Evolutionary conservation across 1,140 invertebrate species (phyloP).

Genomic region (Periplaneta americana): DNA sequence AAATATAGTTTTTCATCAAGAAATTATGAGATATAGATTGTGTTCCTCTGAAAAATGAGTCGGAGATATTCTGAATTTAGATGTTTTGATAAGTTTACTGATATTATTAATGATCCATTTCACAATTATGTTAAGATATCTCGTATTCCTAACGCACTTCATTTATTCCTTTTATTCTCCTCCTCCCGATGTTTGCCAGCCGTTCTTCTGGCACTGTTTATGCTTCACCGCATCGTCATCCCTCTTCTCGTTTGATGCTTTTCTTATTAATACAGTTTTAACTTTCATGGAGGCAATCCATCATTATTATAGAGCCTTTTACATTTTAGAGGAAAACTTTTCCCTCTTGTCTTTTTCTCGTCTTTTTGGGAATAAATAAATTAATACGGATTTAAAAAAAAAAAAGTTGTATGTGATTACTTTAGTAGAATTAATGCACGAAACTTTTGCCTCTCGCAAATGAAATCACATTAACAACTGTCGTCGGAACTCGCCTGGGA

Average conservation of each 20-base stretch:
- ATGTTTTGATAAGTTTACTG: not conserved
- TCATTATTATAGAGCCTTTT: not conserved
- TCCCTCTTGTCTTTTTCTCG: not conserved
- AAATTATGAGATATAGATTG: too few species aligned
- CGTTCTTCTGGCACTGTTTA: not conserved
- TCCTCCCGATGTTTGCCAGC: too few species aligned
- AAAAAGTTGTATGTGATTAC: not conserved
- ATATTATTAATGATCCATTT: not conserved
- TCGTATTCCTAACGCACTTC: not conserved
- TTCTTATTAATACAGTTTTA: not conserved
- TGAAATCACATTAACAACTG: not conserved
- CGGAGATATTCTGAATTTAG: too few species aligned
- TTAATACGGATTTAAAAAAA: not conserved
- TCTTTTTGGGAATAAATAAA: not conserved
- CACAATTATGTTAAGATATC: not conserved
- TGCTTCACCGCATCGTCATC: not conserved
- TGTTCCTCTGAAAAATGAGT: too few species aligned
- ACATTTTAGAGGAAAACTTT: not conserved
- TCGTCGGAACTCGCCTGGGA: not conserved
- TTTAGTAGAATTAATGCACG: not conserved
- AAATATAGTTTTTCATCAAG: too few species aligned
- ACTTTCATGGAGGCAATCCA: not conserved
- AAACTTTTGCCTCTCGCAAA: not conserved
- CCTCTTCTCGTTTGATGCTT: not conserved
- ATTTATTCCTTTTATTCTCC: too few species aligned